Percentiles rank a stretch among this genome's conserved stretches.
phyloP scores from a whole-genome alignment of 2,888 invertebrate species.

The Hirtodrosophila cameraria region DNA sequence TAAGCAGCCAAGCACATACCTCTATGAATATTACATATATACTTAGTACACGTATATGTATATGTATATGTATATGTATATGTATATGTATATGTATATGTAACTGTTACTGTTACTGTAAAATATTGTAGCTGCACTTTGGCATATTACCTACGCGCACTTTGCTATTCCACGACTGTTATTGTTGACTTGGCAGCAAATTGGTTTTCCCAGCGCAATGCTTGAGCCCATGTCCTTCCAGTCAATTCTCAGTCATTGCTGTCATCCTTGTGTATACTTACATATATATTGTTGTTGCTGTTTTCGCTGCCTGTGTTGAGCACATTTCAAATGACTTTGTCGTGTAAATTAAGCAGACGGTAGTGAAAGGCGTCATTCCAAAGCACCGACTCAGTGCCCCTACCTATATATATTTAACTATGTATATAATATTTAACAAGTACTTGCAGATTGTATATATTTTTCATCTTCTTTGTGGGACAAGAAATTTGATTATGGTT shows the following conservation, averaged over 20 bases:
- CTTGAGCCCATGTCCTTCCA: constrained; percentile 41
- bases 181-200: constrained; percentile 79
- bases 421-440: constrained; percentile 4
- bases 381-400: constrained; percentile 26
- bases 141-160: constrained; percentile 65
- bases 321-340: constrained; percentile 69
- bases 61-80: constrained; percentile 1
- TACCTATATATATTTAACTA: not conserved
- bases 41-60: constrained; percentile 1
- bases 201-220: constrained; percentile 67
- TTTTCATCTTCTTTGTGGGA: constrained; percentile 67
- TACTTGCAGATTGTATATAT: constrained; percentile 35
- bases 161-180: constrained; percentile 45
- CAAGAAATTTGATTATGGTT: constrained; percentile 76
- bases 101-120: too few species aligned
- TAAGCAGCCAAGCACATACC: not conserved
- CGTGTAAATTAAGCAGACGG: constrained; percentile 68
- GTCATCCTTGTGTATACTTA: constrained; percentile 43
- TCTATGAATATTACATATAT: not conserved
- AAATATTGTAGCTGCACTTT: constrained; percentile 68
- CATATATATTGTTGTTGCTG: constrained; percentile 33
- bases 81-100: constrained; percentile 1
- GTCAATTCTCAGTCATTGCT: constrained; percentile 34
- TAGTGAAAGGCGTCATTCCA: constrained; percentile 54
- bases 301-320: constrained; percentile 28